Evolutionary conservation across 2,113 vertebrate genomes (phyloP), one percentile per base, ranked within the genome.

Genomic region (Nothocercus nigrocapillus): DNA sequence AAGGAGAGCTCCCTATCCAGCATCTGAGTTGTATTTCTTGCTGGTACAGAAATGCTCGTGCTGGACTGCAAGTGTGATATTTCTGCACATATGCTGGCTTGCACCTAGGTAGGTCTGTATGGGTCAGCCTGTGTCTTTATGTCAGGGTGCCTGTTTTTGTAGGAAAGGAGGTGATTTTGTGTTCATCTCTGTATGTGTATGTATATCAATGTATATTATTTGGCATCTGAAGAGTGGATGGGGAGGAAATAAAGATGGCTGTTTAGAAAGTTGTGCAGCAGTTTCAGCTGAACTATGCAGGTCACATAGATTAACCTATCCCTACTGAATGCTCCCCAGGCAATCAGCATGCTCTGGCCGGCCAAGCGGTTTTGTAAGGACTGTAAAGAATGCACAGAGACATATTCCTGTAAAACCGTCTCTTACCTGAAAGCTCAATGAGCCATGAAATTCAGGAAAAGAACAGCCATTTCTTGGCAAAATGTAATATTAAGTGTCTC

Each of bases 271-370:
- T 87, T 90, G 89, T 82, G 77, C 40, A 24, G 95, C 86, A 92
- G 62, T 93, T 96, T 93, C 70, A 89, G 86, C 70, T 93, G 94
- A 94, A 59, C 95, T 96, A 82, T 90, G 67, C 83, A 67, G 95
- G 95, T 94, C 95, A 95, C 81, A 61, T 19, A 90, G 95, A 95
- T 97, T 95, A 96, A 94, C 95, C 95, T 85, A 45, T n/a, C 89
- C 95, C 92, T 85, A 89, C 53, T 59, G 88, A 96, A 93, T 67
- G 74, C 86, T 92, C 90, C 77, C 83, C 78, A 92, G 92, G 81
- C 94, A 96, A 95, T 93, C 92, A 87, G 73, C 70, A 82, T 42
- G 54, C 66, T 76, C 70, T 64, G 88, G 49, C 86, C n/a, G 7
- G 84, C 81, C 95, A 90, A 89, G 59, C 1, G 2, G 67, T 92